phyloP scores from a whole-genome alignment of 2,888 invertebrate genomes.

The Malthinus seriepunctatus region DNA sequence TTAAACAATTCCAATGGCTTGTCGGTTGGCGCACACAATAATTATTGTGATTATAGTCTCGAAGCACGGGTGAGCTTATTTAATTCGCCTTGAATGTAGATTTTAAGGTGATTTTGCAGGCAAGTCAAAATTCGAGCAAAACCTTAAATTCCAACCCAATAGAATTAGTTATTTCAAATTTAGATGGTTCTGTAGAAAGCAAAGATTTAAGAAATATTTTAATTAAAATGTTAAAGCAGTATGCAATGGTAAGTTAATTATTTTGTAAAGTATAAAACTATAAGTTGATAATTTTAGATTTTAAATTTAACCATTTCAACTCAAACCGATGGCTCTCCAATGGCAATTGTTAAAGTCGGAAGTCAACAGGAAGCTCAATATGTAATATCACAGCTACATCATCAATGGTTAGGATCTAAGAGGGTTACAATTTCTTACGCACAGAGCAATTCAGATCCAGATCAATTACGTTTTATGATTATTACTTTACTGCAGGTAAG shows the following conservation, averaged over 20 bases:
- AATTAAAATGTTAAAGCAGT: slow-evolving; percentile 65
- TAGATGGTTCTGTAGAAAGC: slow-evolving; percentile 70
- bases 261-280: neutral
- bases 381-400: slow-evolving; percentile 82
- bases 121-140: neutral
- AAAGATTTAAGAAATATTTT: slow-evolving; percentile 69
- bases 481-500: slow-evolving; percentile 67
- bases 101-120: neutral
- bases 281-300: slow-evolving; percentile 52
- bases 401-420: slow-evolving; percentile 79
- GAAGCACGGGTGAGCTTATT: too few relatives aligned
- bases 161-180: slow-evolving; percentile 68
- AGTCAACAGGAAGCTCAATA: slow-evolving; percentile 67
- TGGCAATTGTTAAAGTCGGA: slow-evolving; percentile 72
- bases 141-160: slow-evolving; percentile 49
- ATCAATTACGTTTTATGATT: slow-evolving; percentile 69
- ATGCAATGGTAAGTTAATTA: slow-evolving; percentile 59
- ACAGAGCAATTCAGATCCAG: slow-evolving; percentile 65
- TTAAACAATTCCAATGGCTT: neutral
- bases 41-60: too few relatives aligned
- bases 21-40: too few relatives aligned
- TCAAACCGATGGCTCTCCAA: slow-evolving; percentile 68
- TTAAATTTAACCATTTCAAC: slow-evolving; percentile 63
- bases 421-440: slow-evolving; percentile 77
- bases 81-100: too few relatives aligned